Evolutionary conservation across 1,140 invertebrate species (phyloP), one percentile per base, ranked within the genome.

Genomic region (Pogonognathellus flavescens): DNA sequence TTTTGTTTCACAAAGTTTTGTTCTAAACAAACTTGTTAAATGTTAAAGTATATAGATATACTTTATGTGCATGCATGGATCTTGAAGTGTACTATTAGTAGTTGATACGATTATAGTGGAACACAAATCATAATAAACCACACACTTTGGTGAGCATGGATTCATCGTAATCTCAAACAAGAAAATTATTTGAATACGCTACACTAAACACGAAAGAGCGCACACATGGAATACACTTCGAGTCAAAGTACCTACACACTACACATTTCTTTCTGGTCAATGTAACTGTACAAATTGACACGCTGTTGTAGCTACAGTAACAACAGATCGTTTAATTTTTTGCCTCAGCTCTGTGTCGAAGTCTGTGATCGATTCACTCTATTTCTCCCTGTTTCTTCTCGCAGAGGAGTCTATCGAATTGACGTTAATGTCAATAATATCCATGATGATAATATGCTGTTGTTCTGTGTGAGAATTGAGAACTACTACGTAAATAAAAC

Each of bases 261-360:
- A 66, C 20, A 66, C 59, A 20, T 10, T 8, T 81, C 50, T 81
- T 81, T 81, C 80, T 81, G 80, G 80, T 81, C 80, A 81, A 55
- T 81, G 80, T 81, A 81, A 81, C 80, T 81, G 80, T 81, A 81
- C 80, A 55, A 81, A 81, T 81, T 81, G 80, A 81, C 80, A 81
- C 80, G 80, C 50, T 55, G 80, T 81, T 59, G 80, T 81, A 81
- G 80, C 11, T 59, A 81, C 80, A 25, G n/a, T 81, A 81, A 81
- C 80, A 41, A 57, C 80, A 81, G 55, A 76, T 76, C 70, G 25
- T 76, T 76, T 76, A 76, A 76, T 76, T 76, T 76, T 76, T 76
- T 76, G 70, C 70, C 41, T 50, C 31, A n/a, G 49, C 66, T 49
- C 66, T 70, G 66, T 41, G 66, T 70, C 66, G 70, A 76, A 76